A percentile compares a stretch with the other conserved stretches of the same genome.
Evolutionary conservation across 2,113 vertebrate genomes (phyloP).

Genomic region (Mesembrinibis cayennensis): DNA sequence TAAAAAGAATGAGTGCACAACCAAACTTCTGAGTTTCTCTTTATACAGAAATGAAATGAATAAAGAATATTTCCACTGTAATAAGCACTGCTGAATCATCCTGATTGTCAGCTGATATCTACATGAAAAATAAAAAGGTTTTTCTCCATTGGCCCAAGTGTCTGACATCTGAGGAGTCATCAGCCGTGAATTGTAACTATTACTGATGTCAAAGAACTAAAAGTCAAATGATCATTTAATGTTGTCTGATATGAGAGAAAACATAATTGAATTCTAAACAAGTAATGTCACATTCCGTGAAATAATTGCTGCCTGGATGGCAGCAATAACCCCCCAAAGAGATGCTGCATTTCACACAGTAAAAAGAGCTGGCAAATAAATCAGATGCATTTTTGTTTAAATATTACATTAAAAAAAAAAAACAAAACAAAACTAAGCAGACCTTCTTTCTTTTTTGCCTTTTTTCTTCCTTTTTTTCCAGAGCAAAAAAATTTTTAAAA

Average conservation of each 20-base stretch:
- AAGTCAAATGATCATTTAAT: conserved; percentile 28
- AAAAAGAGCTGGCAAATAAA: neutral
- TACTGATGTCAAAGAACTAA: neutral
- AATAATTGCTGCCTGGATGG: neutral
- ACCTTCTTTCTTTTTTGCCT: neutral
- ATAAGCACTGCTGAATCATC: neutral
- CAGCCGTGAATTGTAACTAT: neutral
- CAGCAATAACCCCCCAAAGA: neutral
- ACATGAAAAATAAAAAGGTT: neutral
- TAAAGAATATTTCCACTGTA: neutral
- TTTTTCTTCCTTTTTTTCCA: neutral
- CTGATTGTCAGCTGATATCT: neutral
- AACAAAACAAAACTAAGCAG: neutral
- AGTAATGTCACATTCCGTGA: neutral
- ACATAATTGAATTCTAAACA: conserved; percentile 26
- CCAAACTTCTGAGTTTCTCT: neutral
- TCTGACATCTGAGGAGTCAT: neutral
- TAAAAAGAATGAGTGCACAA: neutral
- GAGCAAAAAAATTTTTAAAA: neutral
- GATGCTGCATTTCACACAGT: neutral
- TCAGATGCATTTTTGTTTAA: neutral
- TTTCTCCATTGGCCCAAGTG: neutral
- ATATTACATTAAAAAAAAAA: neutral
- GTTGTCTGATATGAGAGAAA: neutral
- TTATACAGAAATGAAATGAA: neutral